Evolutionary conservation across 2,888 invertebrate species (phyloP).

Genomic region (Drosophila testacea): DNA sequence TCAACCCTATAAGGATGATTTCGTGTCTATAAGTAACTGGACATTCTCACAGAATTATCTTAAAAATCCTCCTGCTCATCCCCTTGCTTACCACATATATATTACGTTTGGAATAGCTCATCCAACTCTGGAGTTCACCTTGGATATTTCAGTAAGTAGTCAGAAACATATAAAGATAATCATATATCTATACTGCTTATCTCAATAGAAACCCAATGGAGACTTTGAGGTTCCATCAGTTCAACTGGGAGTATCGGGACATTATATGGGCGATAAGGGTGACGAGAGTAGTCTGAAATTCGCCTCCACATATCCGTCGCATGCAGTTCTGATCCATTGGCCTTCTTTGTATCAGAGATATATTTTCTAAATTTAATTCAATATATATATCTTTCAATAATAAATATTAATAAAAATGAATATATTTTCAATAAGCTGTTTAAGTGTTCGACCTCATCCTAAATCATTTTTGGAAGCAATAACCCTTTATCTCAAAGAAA

Average conservation of each 20-base stretch:
- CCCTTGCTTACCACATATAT: constrained; percentile 72
- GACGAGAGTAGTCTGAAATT: constrained; percentile 85
- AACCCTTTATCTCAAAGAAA: neutral
- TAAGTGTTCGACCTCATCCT: neutral
- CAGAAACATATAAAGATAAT: neutral
- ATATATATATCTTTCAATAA: neutral
- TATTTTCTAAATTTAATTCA: constrained; percentile 36
- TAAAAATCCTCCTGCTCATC: constrained; percentile 70
- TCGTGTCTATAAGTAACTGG: constrained; percentile 71
- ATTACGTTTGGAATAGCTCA: constrained; percentile 69
- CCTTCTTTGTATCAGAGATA: constrained; percentile 85
- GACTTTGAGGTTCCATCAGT: constrained; percentile 64
- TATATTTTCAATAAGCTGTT: neutral
- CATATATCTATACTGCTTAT: neutral
- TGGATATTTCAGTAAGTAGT: constrained; percentile 58
- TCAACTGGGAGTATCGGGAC: constrained; percentile 85
- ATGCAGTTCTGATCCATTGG: constrained; percentile 86
- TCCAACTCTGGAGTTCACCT: constrained; percentile 66
- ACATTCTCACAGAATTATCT: constrained; percentile 67
- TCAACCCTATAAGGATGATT: constrained; percentile 58
- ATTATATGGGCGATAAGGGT: constrained; percentile 85
- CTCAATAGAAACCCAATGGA: constrained; percentile 49
- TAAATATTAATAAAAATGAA: neutral
- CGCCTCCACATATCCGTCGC: constrained; percentile 85
- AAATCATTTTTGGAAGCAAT: neutral